Percentiles rank a stretch among this genome's conserved stretches.
Conservation (phyloP, 1,140 invertebrate species). For the Apis mellifera region Amel_HAv3.1 CM009941.2:10299501-10300000, state of each 20-base stretch:
- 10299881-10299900: slow-evolving; percentile 63
- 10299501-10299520: too few species aligned
- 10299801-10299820: neutral
- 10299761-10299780: neutral
- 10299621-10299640: too few species aligned
- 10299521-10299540: too few species aligned
- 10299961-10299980: slow-evolving; percentile 63
- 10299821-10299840: neutral
- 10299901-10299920: slow-evolving; percentile 70
- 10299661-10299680: too few species aligned
- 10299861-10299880: neutral
- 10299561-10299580: too few species aligned
- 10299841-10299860: slow-evolving; percentile 30
- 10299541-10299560: too few species aligned
- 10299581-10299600: too few species aligned
- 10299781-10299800: neutral
- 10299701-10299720: too few species aligned
- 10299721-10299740: too few species aligned
- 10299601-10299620: too few species aligned
- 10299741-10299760: neutral
- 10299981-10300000: slow-evolving; percentile 16
- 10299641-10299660: too few species aligned
- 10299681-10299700: too few species aligned
- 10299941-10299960: neutral
- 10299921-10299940: slow-evolving; percentile 66